phyloP scores from a whole-genome alignment of 2,888 invertebrate species.

The Beris morrisii region DNA sequence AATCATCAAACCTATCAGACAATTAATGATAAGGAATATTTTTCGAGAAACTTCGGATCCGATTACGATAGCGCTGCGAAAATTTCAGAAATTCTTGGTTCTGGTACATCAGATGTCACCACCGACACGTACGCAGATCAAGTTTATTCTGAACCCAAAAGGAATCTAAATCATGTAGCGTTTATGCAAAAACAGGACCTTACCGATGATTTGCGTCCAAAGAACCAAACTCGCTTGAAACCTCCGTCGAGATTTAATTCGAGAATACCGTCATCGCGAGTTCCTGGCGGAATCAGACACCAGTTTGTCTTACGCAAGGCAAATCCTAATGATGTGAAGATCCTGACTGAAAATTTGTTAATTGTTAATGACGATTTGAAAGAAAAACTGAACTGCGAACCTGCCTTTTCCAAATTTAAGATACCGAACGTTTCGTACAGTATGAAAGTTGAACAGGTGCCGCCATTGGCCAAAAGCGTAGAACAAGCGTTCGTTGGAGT shows the following conservation, averaged over 20 bases:
- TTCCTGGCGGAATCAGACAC: background rate
- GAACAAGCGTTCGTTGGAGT: too few species aligned
- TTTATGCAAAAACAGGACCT: slow-evolving; percentile 9
- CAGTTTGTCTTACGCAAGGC: slow-evolving; percentile 1
- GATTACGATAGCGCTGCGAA: background rate
- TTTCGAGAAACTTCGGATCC: background rate
- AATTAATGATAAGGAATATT: background rate
- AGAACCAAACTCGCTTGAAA: background rate
- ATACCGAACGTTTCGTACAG: too few species aligned
- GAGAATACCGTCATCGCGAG: background rate
- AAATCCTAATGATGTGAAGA: background rate
- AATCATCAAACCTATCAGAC: background rate
- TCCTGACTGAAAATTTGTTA: slow-evolving; percentile 10
- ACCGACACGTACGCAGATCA: background rate
- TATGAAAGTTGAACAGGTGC: too few species aligned
- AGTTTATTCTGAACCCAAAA: too few species aligned
- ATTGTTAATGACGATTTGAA: slow-evolving; percentile 2
- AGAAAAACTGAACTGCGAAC: background rate
- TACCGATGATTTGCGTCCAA: background rate
- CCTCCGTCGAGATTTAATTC: background rate
- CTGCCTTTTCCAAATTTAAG: too few species aligned
- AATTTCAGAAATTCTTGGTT: background rate
- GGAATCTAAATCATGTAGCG: slow-evolving; percentile 8
- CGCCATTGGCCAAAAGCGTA: too few species aligned
- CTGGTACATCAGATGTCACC: background rate